Evolutionary conservation across 37 sponge, comb jelly and placozoan species (phyloP), one percentile per base, ranked within the genome.

Genomic region (Diacarnus erythraeanus): DNA sequence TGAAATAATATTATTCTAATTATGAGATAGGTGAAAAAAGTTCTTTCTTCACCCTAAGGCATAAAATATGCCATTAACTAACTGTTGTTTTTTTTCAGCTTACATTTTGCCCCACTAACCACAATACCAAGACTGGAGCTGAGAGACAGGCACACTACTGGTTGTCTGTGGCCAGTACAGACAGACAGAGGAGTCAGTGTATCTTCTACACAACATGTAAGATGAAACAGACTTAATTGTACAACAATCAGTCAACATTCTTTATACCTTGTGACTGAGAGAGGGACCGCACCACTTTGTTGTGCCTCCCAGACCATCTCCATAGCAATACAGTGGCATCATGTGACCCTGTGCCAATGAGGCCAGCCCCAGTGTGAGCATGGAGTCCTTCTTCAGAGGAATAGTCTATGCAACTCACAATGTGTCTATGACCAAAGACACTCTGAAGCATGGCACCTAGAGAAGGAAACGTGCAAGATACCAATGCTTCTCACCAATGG

Each of bases 321-420:
- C 96, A 95, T 33, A 95, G 75, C 71, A 92, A 76, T 67, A 95
- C 90, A 22, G 96, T 95, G 57, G 88, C 87, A 78, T 95, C 96
- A 72, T 82, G 84, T 58, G 96, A 95, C 25, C 96, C 96, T 39
- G 92, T 67, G 38, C 77, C 91, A 31, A 94, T 73, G 29, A 94
- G 63, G 1, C 88, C 91, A 41, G 71, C 81, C 31, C 82, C 89
- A 2, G 59, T 40, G 35, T 1, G 36, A 17, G 88, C 76, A 31
- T 72, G 76, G 21, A 87, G 66, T 0, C 92, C 88, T 30, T 35
- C n/a, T 58, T 87, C 78, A 38, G 74, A 72, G 47, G 70, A 81
- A 76, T 59, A 87, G 54, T 78, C 61, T 39, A 95, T 43, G 69
- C 96, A 95, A 4, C 90, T 84, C 22, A 95, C 92, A 29, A 92